These are phyloP conservation scores for Drosophila greeni DNA, from an alignment of 2,888 invertebrate genomes.

Conservation along the genomic window DNA sequence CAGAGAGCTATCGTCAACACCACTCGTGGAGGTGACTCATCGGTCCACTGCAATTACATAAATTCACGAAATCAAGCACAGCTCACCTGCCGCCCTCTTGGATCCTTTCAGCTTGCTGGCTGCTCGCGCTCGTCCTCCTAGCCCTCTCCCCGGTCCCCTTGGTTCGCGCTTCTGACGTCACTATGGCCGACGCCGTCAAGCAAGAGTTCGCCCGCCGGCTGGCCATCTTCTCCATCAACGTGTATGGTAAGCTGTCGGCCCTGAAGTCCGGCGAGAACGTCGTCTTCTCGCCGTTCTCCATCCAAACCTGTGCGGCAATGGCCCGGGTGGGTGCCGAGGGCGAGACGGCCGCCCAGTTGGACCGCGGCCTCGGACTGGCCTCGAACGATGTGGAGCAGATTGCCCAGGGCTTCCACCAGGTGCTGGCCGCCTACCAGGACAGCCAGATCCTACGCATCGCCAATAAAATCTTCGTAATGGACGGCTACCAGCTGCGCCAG, in stretches of 20 bases:
- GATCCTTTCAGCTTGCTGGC: slow-evolving; percentile 43
- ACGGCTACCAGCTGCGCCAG: slow-evolving; percentile 81
- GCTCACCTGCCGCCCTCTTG: slow-evolving; percentile 14
- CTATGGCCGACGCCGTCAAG: slow-evolving; percentile 48
- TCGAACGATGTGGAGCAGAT: slow-evolving; percentile 61
- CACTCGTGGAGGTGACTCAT: slow-evolving; percentile 64
- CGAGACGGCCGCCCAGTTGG: slow-evolving; percentile 82
- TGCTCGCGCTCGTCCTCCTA: slow-evolving; percentile 45
- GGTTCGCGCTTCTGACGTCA: slow-evolving; percentile 13
- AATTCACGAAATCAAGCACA: slow-evolving; percentile 50
- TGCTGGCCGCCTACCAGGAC: slow-evolving; percentile 66
- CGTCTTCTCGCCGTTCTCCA: slow-evolving; percentile 86
- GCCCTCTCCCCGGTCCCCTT: slow-evolving; percentile 16
- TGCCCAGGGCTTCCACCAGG: slow-evolving; percentile 67
- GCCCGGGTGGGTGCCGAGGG: slow-evolving; percentile 86
- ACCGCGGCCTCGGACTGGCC: slow-evolving; percentile 81
- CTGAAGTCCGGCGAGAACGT: slow-evolving; percentile 82
- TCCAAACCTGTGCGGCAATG: slow-evolving; percentile 86
- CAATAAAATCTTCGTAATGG: slow-evolving; percentile 85
- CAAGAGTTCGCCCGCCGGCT: slow-evolving; percentile 58
- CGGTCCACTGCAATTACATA: slow-evolving; percentile 57
- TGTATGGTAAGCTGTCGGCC: slow-evolving; percentile 53
- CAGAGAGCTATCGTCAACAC: slow-evolving; percentile 38
- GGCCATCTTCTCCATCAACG: slow-evolving; percentile 54
- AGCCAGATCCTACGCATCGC: slow-evolving; percentile 81